phyloP scores from a whole-genome alignment of 2,113 vertebrate genomes.

The Buteo buteo region DNA sequence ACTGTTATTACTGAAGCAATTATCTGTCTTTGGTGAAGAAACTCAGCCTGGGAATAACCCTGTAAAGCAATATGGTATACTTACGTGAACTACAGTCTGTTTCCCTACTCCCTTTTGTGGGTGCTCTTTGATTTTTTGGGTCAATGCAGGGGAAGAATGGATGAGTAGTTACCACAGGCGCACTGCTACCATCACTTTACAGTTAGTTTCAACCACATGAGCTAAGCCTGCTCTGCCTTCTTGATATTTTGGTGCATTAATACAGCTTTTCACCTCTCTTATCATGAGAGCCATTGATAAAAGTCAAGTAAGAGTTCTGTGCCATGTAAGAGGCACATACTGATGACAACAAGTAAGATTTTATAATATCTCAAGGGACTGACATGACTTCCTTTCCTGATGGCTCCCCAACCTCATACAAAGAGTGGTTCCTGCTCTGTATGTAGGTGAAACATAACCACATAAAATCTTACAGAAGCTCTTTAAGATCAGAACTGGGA shows the following conservation, averaged over 20 bases:
- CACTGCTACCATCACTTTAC: neutral
- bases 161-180: neutral
- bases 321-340: neutral
- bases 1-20: neutral
- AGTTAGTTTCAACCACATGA: neutral
- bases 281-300: neutral
- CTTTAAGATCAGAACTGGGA: neutral
- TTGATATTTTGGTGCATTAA: neutral
- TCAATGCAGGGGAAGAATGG: neutral
- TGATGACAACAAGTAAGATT: neutral
- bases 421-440: neutral
- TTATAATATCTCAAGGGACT: neutral
- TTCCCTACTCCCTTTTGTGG: neutral
- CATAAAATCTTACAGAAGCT: neutral
- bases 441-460: neutral
- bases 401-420: neutral
- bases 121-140: neutral
- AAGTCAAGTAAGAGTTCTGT: neutral
- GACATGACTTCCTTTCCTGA: neutral
- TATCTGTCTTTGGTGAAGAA: neutral
- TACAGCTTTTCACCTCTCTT: neutral
- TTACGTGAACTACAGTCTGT: neutral
- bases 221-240: neutral
- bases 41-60: neutral
- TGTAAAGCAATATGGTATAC: neutral